Evolutionary conservation across 2,888 invertebrate species (phyloP), one percentile per base, ranked within the genome.

Genomic region (Yponomeuta malinellus): DNA sequence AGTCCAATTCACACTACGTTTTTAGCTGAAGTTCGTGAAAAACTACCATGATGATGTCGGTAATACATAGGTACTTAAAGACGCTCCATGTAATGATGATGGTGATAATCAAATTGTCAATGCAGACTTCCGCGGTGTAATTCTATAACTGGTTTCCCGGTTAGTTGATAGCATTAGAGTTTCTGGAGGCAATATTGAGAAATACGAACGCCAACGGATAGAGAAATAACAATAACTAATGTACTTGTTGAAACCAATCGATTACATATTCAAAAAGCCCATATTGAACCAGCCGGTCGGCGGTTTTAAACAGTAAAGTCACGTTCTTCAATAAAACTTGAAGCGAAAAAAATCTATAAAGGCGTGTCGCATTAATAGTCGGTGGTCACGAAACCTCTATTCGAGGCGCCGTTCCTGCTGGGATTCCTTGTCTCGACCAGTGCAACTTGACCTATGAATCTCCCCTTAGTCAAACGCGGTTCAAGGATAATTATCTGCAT

Each of bases 21-120:
- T 88, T 90, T 90, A 91, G 88, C 90, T 88, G 85, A 87, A 85
- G 83, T 88, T 89, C 79, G 90, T 88, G 90, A 91, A 91, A 88
- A 86, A 84, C 85, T 83, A 88, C 86, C 81, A 83, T 88, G 89
- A 89, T 89, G 84, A 89, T 89, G 86, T 77, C 83, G 88, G 86
- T 89, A 89, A 90, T 90, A 90, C 86, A 85, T 87, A 86, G 86
- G 82, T 88, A 81, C 83, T 85, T 88, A 87, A 88, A 87, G 84
- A 86, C 80, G 79, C 81, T 80, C 80, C 80, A 78, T 80, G 81
- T 79, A 80, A 78, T 81, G 83, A 79, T 81, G 76, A 82, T 80
- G 52, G 66, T 67, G 89, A 79, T 91, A 90, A 90, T 90, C 81
- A 85, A 88, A 89, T 89, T 89, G 89, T 85, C 88, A 82, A 81